Evolutionary conservation across 2,888 invertebrate species (phyloP).

Genomic region (Tetheella fluctuosa): DNA sequence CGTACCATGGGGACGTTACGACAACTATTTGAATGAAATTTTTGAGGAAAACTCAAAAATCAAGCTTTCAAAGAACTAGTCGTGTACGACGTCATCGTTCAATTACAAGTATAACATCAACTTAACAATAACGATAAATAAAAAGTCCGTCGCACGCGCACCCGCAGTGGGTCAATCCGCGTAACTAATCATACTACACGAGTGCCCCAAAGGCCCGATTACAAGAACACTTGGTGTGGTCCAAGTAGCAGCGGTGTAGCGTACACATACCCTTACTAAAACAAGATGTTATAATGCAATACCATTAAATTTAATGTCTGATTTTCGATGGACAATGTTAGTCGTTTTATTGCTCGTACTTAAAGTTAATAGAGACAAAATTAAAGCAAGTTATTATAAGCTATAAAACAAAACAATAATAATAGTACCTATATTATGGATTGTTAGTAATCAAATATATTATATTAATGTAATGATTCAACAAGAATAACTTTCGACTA

Average conservation of each 20-base stretch:
- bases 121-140: slow-evolving; percentile 21
- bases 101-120: not conserved
- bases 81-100: not conserved
- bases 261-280: not conserved
- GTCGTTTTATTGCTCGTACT: too few species aligned
- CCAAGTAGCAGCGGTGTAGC: slow-evolving; percentile 20
- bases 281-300: too few species aligned
- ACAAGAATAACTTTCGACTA: too few species aligned
- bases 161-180: slow-evolving; percentile 61
- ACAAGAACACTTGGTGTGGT: slow-evolving; percentile 28
- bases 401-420: too few species aligned
- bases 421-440: too few species aligned
- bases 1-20: not conserved
- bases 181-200: slow-evolving; percentile 67
- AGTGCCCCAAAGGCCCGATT: slow-evolving; percentile 57
- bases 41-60: not conserved
- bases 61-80: not conserved
- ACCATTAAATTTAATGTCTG: too few species aligned
- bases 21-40: not conserved
- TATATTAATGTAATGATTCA: too few species aligned
- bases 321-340: too few species aligned
- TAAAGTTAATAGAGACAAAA: too few species aligned
- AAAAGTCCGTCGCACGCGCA: slow-evolving; percentile 57
- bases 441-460: too few species aligned
- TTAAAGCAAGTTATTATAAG: too few species aligned